These are phyloP conservation scores for Fabriciana adippe DNA, from an alignment of 2,888 invertebrate genomes.

Conservation along the genomic window DNA sequence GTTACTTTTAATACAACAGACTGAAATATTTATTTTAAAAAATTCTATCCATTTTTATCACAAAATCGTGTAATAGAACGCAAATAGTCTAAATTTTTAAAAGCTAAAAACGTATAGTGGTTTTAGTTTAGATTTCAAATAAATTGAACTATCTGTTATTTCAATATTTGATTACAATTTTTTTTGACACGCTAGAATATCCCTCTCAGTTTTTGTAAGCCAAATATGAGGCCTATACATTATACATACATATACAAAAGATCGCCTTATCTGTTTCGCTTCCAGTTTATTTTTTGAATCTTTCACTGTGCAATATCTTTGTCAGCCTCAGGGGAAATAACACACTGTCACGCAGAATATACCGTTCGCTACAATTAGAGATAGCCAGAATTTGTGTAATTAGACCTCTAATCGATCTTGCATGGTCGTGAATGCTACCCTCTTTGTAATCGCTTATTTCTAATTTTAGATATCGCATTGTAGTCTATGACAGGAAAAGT, in stretches of 20 bases:
- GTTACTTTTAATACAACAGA: conserved; percentile 8
- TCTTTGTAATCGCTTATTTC: conserved; percentile 17
- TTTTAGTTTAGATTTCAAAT: conserved; percentile 13
- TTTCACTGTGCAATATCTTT: conserved; percentile 72
- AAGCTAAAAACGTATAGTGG: not conserved
- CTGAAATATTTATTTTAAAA: not conserved
- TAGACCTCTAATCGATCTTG: conserved; percentile 79
- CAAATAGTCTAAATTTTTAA: conserved; percentile 10
- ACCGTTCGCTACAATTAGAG: conserved; percentile 79
- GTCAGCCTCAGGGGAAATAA: conserved; percentile 80
- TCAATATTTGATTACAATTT: not conserved
- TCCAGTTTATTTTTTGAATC: conserved; percentile 54
- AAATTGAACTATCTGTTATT: not conserved
- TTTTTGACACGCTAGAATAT: conserved; percentile 7
- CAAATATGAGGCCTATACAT: no score
- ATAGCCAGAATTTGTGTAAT: conserved; percentile 81
- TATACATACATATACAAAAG: not conserved
- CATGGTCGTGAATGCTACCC: conserved; percentile 45
- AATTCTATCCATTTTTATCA: not conserved
- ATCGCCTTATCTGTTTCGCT: conserved; percentile 26
- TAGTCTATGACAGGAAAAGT: conserved; percentile 25
- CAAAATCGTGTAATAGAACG: conserved; percentile 7
- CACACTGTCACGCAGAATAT: conserved; percentile 80
- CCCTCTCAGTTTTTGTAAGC: no score
- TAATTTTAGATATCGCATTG: conserved; percentile 36